Conservation (phyloP, 2,888 invertebrate species). For the Isotomurus palustris region DNA sequence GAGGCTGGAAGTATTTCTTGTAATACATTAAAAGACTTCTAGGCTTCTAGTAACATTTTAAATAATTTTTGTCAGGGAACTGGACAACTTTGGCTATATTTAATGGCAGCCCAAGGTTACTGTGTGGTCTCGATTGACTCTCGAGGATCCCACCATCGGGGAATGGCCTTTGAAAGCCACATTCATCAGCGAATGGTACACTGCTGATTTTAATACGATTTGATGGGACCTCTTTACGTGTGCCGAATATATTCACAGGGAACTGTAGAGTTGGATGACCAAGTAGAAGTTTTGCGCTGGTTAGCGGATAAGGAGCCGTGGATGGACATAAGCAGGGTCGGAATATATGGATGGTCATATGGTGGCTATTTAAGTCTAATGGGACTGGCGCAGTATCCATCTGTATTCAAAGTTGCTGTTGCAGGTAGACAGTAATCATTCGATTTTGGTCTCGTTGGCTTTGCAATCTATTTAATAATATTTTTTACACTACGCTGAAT, state of each 20-base stretch:
- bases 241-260: slow-evolving; percentile 62
- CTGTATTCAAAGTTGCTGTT: slow-evolving; percentile 74
- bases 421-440: no score
- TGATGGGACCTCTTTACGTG: slow-evolving; percentile 9
- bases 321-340: slow-evolving; percentile 87
- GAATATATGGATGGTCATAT: slow-evolving; percentile 98
- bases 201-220: not conserved
- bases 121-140: slow-evolving; percentile 94
- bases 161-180: slow-evolving; percentile 84
- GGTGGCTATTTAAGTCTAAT: slow-evolving; percentile 96
- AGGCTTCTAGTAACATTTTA: not conserved
- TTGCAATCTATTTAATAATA: no score
- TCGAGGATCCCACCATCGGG: slow-evolving; percentile 89
- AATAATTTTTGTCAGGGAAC: slow-evolving; percentile 64
- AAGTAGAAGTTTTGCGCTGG: slow-evolving; percentile 88
- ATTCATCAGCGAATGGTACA: slow-evolving; percentile 78
- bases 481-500: no score
- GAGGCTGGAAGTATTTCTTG: slow-evolving; percentile 41
- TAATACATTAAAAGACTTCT: not conserved
- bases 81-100: slow-evolving; percentile 86
- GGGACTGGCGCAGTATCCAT: slow-evolving; percentile 86
- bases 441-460: no score
- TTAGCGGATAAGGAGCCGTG: slow-evolving; percentile 76
- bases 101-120: slow-evolving; percentile 91
- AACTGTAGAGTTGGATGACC: slow-evolving; percentile 86